Evolutionary conservation across 1,140 invertebrate species (phyloP).

Genomic region (Lasioglossum baleicum): DNA sequence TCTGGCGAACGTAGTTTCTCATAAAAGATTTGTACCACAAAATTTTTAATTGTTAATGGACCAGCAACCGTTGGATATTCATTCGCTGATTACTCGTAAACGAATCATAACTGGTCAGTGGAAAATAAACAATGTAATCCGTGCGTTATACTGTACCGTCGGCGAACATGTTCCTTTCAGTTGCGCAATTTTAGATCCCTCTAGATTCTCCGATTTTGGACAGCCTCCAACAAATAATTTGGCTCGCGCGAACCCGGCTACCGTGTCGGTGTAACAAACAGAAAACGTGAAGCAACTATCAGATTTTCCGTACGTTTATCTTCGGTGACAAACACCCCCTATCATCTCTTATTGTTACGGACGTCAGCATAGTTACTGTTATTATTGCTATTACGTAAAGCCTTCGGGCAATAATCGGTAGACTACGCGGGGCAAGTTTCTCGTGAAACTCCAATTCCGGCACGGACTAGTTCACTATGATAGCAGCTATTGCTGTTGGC

Average conservation of each 20-base stretch:
- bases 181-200: constrained; percentile 4
- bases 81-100: background rate
- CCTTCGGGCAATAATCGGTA: background rate
- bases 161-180: constrained; percentile 2
- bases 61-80: background rate
- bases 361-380: background rate
- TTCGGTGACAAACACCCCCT: background rate
- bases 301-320: constrained; percentile 2
- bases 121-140: background rate
- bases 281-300: constrained; percentile 27
- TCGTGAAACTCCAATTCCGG: background rate
- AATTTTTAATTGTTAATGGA: background rate
- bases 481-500: background rate
- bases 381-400: constrained; percentile 10
- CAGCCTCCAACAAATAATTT: constrained; percentile 22
- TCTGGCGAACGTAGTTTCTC: too few relatives aligned
- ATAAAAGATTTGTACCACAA: too few relatives aligned
- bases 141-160: background rate
- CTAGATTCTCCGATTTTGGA: background rate
- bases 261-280: background rate
- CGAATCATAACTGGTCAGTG: background rate
- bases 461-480: background rate
- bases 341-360: background rate
- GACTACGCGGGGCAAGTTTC: constrained; percentile 1
- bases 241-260: background rate